Percentiles rank a stretch among this genome's conserved stretches.
These are phyloP conservation scores for Tretioscincus oriximinensis DNA, from an alignment of 2,113 vertebrate species.

Conservation along the genomic window DNA sequence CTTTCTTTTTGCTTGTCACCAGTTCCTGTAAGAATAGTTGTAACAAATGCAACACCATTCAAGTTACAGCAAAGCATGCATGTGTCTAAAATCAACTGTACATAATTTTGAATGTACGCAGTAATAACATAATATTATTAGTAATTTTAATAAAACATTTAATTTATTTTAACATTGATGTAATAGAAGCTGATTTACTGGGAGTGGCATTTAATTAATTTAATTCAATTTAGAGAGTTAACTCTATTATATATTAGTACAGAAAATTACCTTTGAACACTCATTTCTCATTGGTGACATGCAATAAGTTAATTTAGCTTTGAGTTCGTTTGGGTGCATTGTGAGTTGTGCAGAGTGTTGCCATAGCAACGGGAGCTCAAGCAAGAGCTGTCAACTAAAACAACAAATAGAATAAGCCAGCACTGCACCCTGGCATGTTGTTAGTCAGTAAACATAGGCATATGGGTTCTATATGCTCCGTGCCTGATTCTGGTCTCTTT, in stretches of 20 bases:
- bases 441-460: slow-evolving; percentile 24
- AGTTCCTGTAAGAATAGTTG: slow-evolving; percentile 10
- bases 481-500: neutral
- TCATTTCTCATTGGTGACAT: slow-evolving; percentile 70
- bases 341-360: slow-evolving; percentile 65
- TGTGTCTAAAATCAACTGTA: slow-evolving; percentile 61
- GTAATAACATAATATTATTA: slow-evolving; percentile 68
- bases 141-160: slow-evolving; percentile 73
- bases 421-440: neutral
- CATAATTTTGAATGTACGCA: slow-evolving; percentile 64
- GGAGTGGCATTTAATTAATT: slow-evolving; percentile 74
- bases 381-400: slow-evolving; percentile 61
- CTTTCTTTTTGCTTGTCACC: neutral
- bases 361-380: slow-evolving; percentile 73
- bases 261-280: slow-evolving; percentile 70
- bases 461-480: slow-evolving; percentile 20
- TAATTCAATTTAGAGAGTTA: slow-evolving; percentile 70
- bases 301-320: slow-evolving; percentile 70
- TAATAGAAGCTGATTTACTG: slow-evolving; percentile 71
- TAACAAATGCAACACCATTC: neutral
- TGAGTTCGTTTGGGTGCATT: slow-evolving; percentile 62
- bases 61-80: slow-evolving; percentile 30
- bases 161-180: slow-evolving; percentile 69
- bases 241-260: slow-evolving; percentile 62
- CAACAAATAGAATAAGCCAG: slow-evolving; percentile 60